Evolutionary conservation across 92 coral and sea anemone genomes (phyloP).

Genomic region (Desmophyllum pertusum): DNA sequence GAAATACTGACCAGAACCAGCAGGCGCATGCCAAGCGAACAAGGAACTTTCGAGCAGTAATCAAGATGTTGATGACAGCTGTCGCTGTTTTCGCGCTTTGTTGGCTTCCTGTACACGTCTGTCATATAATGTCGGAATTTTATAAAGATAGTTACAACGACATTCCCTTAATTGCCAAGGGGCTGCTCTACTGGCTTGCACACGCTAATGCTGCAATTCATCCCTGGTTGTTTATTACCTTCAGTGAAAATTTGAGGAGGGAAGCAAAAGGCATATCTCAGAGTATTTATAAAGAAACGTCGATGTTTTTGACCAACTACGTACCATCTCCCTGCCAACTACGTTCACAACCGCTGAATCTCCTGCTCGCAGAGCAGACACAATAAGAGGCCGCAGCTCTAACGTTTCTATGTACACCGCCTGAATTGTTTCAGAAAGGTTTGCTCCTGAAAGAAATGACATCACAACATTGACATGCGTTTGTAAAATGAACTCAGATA

Average conservation of each 20-base stretch:
- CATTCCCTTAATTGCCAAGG: slow-evolving; percentile 8
- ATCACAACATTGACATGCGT: neutral
- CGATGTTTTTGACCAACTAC: neutral
- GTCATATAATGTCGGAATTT: slow-evolving; percentile 31
- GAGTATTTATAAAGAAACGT: neutral
- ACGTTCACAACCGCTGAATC: neutral
- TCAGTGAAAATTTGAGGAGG: slow-evolving; percentile 27
- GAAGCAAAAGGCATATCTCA: slow-evolving; percentile 18
- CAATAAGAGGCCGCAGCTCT: neutral
- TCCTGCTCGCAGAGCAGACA: slow-evolving; percentile 8
- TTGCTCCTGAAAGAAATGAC: neutral
- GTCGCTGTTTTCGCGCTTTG: slow-evolving; percentile 34
- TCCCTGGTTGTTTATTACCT: slow-evolving; percentile 43
- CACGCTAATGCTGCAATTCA: slow-evolving; percentile 46
- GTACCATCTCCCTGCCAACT: slow-evolving; percentile 5
- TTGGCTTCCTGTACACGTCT: slow-evolving; percentile 49
- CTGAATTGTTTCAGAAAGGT: neutral
- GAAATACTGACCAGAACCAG: slow-evolving; percentile 5
- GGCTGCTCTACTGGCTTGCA: slow-evolving; percentile 31
- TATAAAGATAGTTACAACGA: slow-evolving; percentile 5
- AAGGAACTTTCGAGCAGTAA: slow-evolving; percentile 13
- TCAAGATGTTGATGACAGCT: slow-evolving; percentile 44
- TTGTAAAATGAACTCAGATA: neutral
- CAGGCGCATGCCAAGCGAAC: slow-evolving; percentile 12
- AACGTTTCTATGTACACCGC: neutral